phyloP scores from a whole-genome alignment of 1,140 invertebrate genomes.

The Eupristina koningsbergeri region DNA sequence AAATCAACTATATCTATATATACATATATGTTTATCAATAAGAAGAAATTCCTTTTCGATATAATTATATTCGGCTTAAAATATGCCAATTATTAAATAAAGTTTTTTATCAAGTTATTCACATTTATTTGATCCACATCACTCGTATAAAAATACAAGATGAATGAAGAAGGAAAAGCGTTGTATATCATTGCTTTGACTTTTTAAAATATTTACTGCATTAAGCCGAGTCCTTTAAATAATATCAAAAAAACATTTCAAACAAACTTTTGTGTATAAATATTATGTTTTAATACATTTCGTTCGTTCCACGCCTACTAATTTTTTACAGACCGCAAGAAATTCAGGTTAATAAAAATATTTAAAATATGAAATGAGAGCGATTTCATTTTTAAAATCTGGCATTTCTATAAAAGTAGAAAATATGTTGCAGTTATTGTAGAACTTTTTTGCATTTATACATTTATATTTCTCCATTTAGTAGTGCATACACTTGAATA shows the following conservation, averaged over 20 bases:
- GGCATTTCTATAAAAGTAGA: not conserved
- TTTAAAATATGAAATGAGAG: not conserved
- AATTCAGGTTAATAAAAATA: not conserved
- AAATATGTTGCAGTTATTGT: not conserved
- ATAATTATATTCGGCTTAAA: not conserved
- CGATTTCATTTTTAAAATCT: not conserved
- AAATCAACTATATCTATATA: no score
- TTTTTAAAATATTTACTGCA: not conserved
- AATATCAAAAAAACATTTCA: not conserved
- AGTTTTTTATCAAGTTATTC: not conserved
- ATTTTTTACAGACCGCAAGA: not conserved
- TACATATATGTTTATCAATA: no score
- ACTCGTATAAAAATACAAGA: no score
- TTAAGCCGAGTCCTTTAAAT: not conserved
- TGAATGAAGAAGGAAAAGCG: not conserved
- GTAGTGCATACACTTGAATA: not conserved
- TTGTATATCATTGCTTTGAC: not conserved
- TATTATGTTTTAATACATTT: no score
- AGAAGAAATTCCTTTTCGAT: no score
- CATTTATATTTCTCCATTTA: no score
- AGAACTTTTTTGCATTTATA: no score
- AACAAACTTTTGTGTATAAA: no score
- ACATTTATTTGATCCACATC: no score
- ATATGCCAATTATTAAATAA: not conserved
- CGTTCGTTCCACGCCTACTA: not conserved